These are phyloP conservation scores for Pollenia angustigena DNA, from an alignment of 2,888 invertebrate genomes.

Conservation along the genomic window DNA sequence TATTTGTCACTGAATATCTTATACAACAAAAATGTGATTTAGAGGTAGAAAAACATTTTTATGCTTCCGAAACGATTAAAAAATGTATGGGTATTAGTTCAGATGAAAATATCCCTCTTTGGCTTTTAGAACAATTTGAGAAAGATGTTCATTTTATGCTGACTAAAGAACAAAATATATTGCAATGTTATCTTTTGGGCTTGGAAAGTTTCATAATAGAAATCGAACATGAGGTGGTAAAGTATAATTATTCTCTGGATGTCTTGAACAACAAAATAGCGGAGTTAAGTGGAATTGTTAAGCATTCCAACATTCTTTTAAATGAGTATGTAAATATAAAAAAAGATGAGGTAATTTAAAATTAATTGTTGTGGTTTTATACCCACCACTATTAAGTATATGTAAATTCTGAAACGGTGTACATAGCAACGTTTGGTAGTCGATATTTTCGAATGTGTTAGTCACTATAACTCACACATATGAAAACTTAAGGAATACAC, in stretches of 20 bases:
- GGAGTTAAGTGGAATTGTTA: conserved; percentile 65
- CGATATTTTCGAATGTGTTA: no score
- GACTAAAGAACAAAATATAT: conserved; percentile 72
- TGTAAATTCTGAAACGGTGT: no score
- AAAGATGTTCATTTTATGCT: conserved; percentile 76
- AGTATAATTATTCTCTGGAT: conserved; percentile 20
- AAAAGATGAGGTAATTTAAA: conserved; percentile 42
- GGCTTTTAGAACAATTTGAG: conserved; percentile 74
- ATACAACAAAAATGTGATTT: conserved; percentile 61
- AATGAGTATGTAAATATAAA: background rate
- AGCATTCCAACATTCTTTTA: conserved; percentile 72
- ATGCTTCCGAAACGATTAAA: conserved; percentile 61
- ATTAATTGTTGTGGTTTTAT: background rate
- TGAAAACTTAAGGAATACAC: no score
- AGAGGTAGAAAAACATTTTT: conserved; percentile 43
- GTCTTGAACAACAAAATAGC: conserved; percentile 11
- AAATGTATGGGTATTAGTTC: conserved; percentile 24
- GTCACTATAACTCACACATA: no score
- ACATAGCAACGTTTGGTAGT: no score
- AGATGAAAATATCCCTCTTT: conserved; percentile 49
- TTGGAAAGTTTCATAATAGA: conserved; percentile 77
- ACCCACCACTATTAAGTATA: no score
- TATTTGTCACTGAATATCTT: conserved; percentile 75
- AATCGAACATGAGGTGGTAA: conserved; percentile 77
- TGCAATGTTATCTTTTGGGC: conserved; percentile 76